These are phyloP conservation scores for Notechis scutatus DNA, from an alignment of 2,113 vertebrate genomes.

Conservation along the genomic window DNA sequence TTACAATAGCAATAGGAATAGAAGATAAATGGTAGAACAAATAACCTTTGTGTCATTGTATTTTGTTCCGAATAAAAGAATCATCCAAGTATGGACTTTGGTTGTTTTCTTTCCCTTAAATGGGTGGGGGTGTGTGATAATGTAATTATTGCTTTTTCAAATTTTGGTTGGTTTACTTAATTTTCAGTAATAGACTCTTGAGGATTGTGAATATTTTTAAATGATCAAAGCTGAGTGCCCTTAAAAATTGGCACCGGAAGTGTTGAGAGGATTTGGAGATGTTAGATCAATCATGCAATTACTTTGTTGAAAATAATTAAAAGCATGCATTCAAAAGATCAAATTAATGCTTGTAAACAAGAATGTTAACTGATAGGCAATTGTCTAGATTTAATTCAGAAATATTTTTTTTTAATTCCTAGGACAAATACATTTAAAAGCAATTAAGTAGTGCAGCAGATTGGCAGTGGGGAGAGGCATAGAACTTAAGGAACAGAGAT, in stretches of 20 bases:
- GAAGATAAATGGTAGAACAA: constrained; percentile 2
- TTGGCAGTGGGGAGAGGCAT: not conserved
- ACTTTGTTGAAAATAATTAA: not conserved
- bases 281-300: not conserved
- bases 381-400: not conserved
- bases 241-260: not conserved
- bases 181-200: not conserved
- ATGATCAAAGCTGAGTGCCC: not conserved
- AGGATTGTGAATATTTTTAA: not conserved
- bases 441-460: not conserved
- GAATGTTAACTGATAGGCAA: not conserved
- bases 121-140: rapidly evolving
- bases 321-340: not conserved
- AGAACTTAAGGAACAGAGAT: not conserved
- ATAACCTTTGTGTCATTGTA: not conserved
- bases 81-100: not conserved
- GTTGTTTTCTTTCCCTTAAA: not conserved
- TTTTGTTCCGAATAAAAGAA: not conserved
- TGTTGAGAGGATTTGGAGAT: not conserved
- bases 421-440: not conserved
- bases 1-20: not conserved
- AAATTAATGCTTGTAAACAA: not conserved
- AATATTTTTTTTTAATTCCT: not conserved
- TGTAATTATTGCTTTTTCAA: not conserved
- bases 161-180: not conserved